Evolutionary conservation across 1,140 invertebrate species (phyloP).

Genomic region (Temnothorax nylanderi): DNA sequence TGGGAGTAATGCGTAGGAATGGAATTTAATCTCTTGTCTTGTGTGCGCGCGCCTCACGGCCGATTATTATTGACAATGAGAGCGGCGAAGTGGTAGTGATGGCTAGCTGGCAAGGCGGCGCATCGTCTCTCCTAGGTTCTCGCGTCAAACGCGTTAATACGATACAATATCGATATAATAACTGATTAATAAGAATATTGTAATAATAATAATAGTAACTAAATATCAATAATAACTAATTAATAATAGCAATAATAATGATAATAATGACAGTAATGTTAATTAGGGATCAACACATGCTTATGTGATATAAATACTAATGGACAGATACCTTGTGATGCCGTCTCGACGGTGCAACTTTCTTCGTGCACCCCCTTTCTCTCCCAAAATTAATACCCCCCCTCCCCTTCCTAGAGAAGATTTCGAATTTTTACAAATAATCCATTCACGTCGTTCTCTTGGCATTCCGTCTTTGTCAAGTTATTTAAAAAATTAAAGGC

Average conservation of each 20-base stretch:
- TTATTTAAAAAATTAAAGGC: constrained; percentile 32
- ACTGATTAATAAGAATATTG: constrained; percentile 53
- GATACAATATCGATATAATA: constrained; percentile 68
- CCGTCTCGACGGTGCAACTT: constrained; percentile 54
- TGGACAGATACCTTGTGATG: constrained; percentile 70
- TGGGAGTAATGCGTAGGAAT: constrained; percentile 60
- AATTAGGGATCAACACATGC: constrained; percentile 65
- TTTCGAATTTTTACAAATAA: not conserved
- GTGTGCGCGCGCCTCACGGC: constrained; percentile 37
- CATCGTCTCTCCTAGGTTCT: constrained; percentile 59
- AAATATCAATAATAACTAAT: constrained; percentile 60
- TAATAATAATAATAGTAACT: constrained; percentile 74
- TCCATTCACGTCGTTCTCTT: not conserved
- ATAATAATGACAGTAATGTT: constrained; percentile 62
- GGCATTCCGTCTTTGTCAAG: constrained; percentile 41
- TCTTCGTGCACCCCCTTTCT: not conserved
- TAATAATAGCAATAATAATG: constrained; percentile 43
- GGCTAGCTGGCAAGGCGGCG: constrained; percentile 72
- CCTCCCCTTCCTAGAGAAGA: not conserved
- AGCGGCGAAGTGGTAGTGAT: constrained; percentile 51
- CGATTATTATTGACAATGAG: constrained; percentile 35
- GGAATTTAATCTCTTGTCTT: constrained; percentile 51
- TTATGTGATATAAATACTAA: constrained; percentile 70
- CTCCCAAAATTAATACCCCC: not conserved
- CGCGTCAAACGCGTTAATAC: constrained; percentile 52